Conservation (phyloP, 2,797 vertebrate genomes). For the Catostomus latipinnis region DNA sequence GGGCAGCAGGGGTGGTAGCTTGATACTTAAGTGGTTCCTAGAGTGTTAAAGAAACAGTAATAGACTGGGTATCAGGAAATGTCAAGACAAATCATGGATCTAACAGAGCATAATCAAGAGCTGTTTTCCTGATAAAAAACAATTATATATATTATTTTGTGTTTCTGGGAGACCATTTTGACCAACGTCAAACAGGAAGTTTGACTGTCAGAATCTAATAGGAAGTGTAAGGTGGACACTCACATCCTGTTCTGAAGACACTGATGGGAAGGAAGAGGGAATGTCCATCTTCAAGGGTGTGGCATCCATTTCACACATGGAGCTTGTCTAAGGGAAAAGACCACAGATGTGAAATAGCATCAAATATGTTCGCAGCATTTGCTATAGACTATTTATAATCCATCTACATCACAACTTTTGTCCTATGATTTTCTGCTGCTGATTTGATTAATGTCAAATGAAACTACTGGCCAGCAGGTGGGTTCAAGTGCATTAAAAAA, state of each 20-base stretch:
- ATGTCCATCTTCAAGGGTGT: constrained; percentile 76
- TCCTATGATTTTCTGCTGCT: not conserved
- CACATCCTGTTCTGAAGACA: constrained; percentile 84
- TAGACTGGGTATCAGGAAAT: not conserved
- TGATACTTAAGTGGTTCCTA: constrained; percentile 71
- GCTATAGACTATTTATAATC: not conserved
- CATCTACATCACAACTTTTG: not conserved
- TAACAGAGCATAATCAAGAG: not conserved
- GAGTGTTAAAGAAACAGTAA: constrained; percentile 25
- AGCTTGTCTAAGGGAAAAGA: constrained; percentile 78
- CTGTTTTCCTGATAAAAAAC: no score
- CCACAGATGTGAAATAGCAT: constrained; percentile 1
- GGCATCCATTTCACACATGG: constrained; percentile 84
- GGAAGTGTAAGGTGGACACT: constrained; percentile 64
- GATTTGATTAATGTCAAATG: not conserved
- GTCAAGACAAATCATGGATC: not conserved
- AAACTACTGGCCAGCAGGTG: not conserved
- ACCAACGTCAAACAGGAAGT: constrained; percentile 39
- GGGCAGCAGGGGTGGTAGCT: constrained; percentile 54
- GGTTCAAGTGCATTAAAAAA: constrained; percentile 10
- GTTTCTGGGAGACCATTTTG: not conserved
- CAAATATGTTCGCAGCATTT: not conserved
- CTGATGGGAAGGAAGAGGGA: constrained; percentile 75
- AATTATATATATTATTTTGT: not conserved
- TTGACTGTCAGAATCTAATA: constrained; percentile 42